Base-by-base conservation (phyloP, 2,113 vertebrate species). In the Sitta europaea region DNA sequence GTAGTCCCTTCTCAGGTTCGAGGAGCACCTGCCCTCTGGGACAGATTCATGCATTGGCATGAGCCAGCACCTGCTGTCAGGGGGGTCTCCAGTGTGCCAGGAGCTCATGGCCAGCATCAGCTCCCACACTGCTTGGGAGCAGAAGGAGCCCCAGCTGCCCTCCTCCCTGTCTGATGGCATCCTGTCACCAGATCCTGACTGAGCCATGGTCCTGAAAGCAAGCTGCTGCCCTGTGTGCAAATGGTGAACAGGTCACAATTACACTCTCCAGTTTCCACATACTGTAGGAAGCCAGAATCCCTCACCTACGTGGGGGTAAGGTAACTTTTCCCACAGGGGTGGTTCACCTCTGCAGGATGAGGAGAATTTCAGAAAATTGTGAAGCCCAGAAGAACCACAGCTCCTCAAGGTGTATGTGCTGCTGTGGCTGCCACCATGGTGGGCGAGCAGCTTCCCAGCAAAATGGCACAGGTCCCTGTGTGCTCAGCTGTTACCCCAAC, bases 381-480 rank as follows among this genome's bases (percentile, higher is more conserved):
- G 53, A 66, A 79, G 50, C 48, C 13, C 57, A 67, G 53, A 54
- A 82, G 18, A 5, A 61, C 17, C 18, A 6, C 42, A 33, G 55
- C 8, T 8, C 8, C 4, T 24, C n/a, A 16, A 23, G 29, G 42
- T 50, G 22, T 0, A 1, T 0, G 0, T 76, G 25, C 8, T 24
- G 65, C 28, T 0, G 0, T 36, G 66, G 23, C 33, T 78, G 61
- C 38, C 57, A 18, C 38, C 12, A 5, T 2, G 5, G 9, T 14
- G 24, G 35, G 14, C 0, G 6, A 45, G 27, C 8, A 35, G n/a
- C 43, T 50, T 42, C 42, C 29, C 12, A 5, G 28, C 1, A 4
- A 43, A 62, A 66, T 4, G 5, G 21, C 42, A 45, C 47, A 58
- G 3, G 24, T 71, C 18, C 27, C 19, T 14, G 7, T 42, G 38